Evolutionary conservation across 2,888 invertebrate genomes (phyloP).

Genomic region (Spatulosminthurus flaviceps): DNA sequence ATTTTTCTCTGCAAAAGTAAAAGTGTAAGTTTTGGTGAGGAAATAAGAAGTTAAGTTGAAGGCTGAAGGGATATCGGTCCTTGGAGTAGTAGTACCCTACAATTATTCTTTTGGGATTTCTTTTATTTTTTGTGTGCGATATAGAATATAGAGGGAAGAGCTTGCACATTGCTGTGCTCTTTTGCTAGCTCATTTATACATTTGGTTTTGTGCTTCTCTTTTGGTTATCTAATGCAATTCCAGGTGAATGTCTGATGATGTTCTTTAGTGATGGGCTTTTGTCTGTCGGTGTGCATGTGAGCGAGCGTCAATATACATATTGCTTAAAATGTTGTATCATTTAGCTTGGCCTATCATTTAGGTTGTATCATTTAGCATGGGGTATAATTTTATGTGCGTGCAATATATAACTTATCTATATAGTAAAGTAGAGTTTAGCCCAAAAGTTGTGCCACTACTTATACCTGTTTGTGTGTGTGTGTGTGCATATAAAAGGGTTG

Average conservation of each 20-base stretch:
- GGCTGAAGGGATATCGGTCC: neutral
- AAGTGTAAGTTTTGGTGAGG: too few relatives aligned
- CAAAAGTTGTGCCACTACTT: neutral
- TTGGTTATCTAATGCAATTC: neutral
- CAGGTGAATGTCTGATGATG: constrained; percentile 18
- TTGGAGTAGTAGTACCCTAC: neutral
- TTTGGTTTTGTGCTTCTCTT: too few relatives aligned
- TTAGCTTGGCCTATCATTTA: neutral
- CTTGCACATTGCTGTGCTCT: neutral
- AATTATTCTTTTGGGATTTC: neutral
- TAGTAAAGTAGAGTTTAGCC: neutral
- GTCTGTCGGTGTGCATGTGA: too few relatives aligned
- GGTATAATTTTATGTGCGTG: too few relatives aligned
- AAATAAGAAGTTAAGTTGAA: too few relatives aligned
- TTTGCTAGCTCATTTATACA: too few relatives aligned
- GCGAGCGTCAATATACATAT: too few relatives aligned
- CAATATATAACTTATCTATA: too few relatives aligned
- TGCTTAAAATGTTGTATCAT: too few relatives aligned
- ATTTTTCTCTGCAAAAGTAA: too few relatives aligned
- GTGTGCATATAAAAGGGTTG: too few relatives aligned
- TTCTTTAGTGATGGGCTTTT: neutral
- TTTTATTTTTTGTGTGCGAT: neutral
- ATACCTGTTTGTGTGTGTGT: neutral
- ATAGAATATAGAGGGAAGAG: neutral
- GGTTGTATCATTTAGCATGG: too few relatives aligned